Evolutionary conservation across 2,888 invertebrate species (phyloP).

Genomic region (Ectobius pallidus): DNA sequence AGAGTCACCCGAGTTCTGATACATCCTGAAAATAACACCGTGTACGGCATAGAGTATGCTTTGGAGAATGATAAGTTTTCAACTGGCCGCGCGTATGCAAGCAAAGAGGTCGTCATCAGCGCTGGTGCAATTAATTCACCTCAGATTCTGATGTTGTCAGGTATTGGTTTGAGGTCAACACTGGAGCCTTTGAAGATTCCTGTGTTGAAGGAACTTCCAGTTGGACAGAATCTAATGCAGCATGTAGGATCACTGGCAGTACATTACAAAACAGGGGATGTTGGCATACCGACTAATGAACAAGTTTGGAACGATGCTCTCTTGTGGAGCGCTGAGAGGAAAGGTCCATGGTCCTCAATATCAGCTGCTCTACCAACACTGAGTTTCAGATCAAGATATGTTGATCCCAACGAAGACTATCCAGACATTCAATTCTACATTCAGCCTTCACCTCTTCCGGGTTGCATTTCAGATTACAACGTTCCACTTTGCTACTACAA

Average conservation of each 20-base stretch:
- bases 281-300: not conserved
- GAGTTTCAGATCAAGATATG: not conserved
- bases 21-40: not conserved
- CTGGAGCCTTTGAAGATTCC: conserved; percentile 35
- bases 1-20: not conserved
- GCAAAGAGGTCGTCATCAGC: conserved; percentile 5
- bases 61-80: not conserved
- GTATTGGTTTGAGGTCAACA: conserved; percentile 17
- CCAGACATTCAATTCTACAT: conserved; percentile 8
- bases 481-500: not conserved
- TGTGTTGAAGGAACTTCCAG: conserved; percentile 54
- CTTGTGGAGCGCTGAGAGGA: not conserved
- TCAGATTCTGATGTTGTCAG: conserved; percentile 59
- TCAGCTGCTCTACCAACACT: not conserved
- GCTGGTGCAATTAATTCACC: too few species aligned
- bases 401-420: not conserved
- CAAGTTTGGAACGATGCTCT: not conserved
- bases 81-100: not conserved
- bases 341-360: not conserved
- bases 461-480: not conserved
- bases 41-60: not conserved
- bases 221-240: conserved; percentile 70
- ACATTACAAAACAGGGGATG: not conserved
- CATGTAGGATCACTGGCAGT: not conserved
- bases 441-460: not conserved